A percentile compares a stretch with the other conserved stretches of the same genome.
Conservation (phyloP, 2,113 vertebrate species). For the Aptenodytes patagonicus region DNA sequence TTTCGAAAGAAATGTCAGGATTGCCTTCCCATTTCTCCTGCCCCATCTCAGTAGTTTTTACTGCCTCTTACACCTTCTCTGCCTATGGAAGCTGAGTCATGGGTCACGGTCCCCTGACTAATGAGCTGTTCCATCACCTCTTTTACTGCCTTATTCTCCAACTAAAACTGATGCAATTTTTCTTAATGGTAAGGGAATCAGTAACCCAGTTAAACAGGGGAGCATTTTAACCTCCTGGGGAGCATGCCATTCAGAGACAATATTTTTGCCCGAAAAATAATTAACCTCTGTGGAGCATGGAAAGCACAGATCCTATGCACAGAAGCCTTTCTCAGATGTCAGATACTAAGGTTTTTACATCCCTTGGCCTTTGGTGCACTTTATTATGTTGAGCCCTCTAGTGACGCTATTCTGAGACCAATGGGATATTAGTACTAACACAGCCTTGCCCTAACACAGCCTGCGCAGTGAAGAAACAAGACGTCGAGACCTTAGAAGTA, state of each 20-base stretch:
- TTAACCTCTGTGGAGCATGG: not conserved
- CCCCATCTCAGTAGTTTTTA: not conserved
- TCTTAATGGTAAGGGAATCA: not conserved
- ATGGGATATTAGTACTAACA: not conserved
- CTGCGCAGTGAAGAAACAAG: not conserved
- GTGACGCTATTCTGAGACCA: not conserved
- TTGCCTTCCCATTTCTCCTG: not conserved
- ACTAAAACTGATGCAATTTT: not conserved
- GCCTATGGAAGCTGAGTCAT: not conserved
- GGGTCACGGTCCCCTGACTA: rapidly evolving
- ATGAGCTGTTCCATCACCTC: not conserved
- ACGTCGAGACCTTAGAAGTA: not conserved
- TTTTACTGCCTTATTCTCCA: not conserved
- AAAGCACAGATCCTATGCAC: not conserved
- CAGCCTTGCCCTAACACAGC: not conserved
- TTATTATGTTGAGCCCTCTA: not conserved
- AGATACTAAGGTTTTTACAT: not conserved
- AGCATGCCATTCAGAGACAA: not conserved
- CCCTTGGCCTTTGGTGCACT: not conserved
- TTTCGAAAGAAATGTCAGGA: not conserved
- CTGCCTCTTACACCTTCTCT: not conserved
- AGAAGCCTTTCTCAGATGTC: not conserved
- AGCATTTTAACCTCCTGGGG: not conserved
- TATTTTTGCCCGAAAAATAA: not conserved
- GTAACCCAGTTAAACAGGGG: not conserved